These are phyloP conservation scores for Zygaena filipendulae DNA, from an alignment of 2,888 invertebrate genomes.

Conservation along the genomic window DNA sequence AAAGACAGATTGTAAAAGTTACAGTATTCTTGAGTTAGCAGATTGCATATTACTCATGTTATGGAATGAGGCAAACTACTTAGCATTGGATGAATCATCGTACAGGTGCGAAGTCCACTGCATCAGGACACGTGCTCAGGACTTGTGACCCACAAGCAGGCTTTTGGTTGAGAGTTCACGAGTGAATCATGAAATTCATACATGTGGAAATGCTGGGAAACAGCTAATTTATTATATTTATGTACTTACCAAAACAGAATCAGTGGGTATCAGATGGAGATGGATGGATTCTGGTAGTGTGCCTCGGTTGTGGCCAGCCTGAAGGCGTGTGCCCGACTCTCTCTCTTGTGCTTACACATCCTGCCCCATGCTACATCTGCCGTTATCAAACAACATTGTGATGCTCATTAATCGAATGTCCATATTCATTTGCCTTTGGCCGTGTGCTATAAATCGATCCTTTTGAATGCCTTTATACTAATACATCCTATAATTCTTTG, in stretches of 20 bases:
- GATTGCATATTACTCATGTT: too few species aligned
- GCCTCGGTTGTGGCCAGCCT: conserved; percentile 50
- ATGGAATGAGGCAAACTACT: too few species aligned
- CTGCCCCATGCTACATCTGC: conserved; percentile 50
- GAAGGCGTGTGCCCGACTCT: conserved; percentile 59
- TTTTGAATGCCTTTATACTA: conserved; percentile 46
- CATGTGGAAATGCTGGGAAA: too few species aligned
- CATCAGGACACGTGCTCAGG: too few species aligned
- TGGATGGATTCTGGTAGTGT: conserved; percentile 39
- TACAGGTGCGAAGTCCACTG: too few species aligned
- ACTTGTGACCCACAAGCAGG: too few species aligned
- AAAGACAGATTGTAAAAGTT: too few species aligned
- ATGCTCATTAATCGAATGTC: conserved; percentile 57
- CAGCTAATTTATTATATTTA: too few species aligned
- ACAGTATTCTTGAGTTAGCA: too few species aligned
- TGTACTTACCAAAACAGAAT: conserved; percentile 32
- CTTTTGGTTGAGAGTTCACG: too few species aligned
- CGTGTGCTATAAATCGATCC: conserved; percentile 60
- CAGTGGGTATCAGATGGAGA: conserved; percentile 50
- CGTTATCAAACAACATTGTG: conserved; percentile 53
- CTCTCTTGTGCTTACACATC: conserved; percentile 66
- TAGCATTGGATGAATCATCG: too few species aligned
- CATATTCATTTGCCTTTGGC: conserved; percentile 63
- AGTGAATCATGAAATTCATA: too few species aligned
- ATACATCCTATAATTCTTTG: conserved; percentile 65